These are phyloP conservation scores for Vicugna pacos DNA, from an alignment of 2,113 vertebrate species.

Conservation along the genomic window DNA sequence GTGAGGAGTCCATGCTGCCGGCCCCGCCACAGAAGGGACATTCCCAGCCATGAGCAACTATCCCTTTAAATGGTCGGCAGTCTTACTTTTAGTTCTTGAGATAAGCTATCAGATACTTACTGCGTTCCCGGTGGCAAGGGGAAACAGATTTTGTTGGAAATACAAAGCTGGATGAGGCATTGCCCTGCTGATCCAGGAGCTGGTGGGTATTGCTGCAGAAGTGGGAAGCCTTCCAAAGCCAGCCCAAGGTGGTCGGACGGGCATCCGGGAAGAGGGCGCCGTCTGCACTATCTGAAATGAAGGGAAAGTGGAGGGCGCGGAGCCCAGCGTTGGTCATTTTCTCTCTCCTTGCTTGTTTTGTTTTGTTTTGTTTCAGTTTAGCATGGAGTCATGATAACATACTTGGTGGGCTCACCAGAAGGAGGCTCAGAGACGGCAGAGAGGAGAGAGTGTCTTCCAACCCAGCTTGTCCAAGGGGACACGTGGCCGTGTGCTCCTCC, in stretches of 20 bases:
- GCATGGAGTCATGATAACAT: neutral
- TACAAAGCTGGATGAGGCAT: neutral
- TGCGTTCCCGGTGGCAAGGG: neutral
- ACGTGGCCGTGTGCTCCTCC: neutral
- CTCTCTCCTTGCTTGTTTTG: neutral
- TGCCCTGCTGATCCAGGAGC: neutral
- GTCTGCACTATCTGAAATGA: neutral
- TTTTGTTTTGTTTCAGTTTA: neutral
- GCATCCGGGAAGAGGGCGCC: too few relatives aligned
- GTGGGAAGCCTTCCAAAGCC: neutral
- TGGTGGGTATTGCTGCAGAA: neutral
- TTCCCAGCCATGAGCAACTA: neutral
- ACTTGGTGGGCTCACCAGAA: constrained; percentile 62
- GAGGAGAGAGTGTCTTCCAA: neutral
- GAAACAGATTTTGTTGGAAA: neutral
- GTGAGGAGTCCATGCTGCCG: neutral
- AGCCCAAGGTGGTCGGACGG: neutral
- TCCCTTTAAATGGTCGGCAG: neutral
- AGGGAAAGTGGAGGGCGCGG: neutral
- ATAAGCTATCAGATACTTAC: neutral
- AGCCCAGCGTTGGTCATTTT: neutral
- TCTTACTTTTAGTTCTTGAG: neutral
- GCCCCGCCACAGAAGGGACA: neutral
- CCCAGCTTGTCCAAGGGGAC: constrained; percentile 34
- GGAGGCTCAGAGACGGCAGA: neutral